Conservation (phyloP, 2,113 vertebrate genomes). For the Phalacrocorax brasilianus region DNA sequence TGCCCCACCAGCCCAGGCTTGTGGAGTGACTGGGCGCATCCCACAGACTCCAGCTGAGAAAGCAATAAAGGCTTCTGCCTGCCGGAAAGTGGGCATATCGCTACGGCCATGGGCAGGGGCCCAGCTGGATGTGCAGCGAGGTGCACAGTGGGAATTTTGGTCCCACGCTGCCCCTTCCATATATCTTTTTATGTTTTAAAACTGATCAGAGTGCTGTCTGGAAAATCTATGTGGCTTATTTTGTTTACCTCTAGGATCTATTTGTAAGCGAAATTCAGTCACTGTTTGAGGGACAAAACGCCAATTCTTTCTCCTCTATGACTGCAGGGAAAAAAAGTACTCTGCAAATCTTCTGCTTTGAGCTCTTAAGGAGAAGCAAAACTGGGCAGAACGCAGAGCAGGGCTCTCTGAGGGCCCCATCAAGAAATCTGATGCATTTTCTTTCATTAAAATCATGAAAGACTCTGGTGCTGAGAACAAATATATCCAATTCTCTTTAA, state of each 20-base stretch:
- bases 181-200: not conserved
- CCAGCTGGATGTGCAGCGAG: not conserved
- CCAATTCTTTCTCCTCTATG: not conserved
- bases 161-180: not conserved
- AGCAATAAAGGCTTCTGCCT: not conserved
- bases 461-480: not conserved
- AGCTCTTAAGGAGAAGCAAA: not conserved
- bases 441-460: constrained; percentile 31
- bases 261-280: not conserved
- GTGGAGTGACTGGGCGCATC: not conserved
- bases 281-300: not conserved
- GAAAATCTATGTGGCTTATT: not conserved
- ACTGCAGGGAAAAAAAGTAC: not conserved
- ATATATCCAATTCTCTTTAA: not conserved
- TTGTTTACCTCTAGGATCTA: not conserved
- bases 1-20: not conserved
- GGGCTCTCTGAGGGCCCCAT: not conserved
- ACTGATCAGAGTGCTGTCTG: not conserved
- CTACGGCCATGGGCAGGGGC: not conserved
- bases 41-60: not conserved
- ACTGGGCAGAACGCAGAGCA: not conserved
- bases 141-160: not conserved
- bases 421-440: constrained; percentile 1
- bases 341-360: not conserved
- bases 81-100: rapidly evolving